Evolutionary conservation across 2,797 vertebrate genomes (phyloP), one percentile per base, ranked within the genome.

Genomic region (Cercopithecus petaurista): DNA sequence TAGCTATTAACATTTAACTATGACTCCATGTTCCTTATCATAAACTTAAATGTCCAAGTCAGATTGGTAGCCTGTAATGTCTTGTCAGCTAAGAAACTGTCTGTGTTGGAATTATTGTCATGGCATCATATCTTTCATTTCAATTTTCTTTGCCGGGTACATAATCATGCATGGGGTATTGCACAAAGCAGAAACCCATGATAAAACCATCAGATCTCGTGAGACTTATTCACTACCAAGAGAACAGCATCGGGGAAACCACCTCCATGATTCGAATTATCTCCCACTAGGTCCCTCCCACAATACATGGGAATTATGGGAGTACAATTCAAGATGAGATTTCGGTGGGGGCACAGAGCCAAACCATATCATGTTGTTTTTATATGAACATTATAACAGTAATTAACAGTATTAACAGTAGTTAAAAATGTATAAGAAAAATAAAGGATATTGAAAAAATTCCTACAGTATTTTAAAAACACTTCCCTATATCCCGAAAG

Each of bases 1-100:
- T 81, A 90, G 36, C 6, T 92, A 61, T 87, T 75, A 90, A 90
- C 79, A 89, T 30, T 84, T 89, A 93, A 84, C 55, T 72, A 7
- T 30, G 2, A 59, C 7, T 72, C 3, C 19, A 43, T n/a, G 41
- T 72, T 95, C 36, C n/a, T 87, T n/a, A 72, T 59, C n/a, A 91
- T 87, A 72, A 94, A 89, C 24, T 46, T 81, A 72, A 95, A 89
- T 41, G 50, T 86, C 48, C 30, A 84, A 67, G 59, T 75, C 81
- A 50, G 39, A 79, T 70, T 8, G 19, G 30, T 41, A 43, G 70
- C 17, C 21, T 55, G 70, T 90, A 80, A 81, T 73, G 15, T 21
- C 55, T 12, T 7, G 10, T 85, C 76, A 43, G 12, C 30, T 72
- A 61, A 95, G 92, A 81, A 93, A 73, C 11, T 55, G 36, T 39